Evolutionary conservation across 1,140 invertebrate genomes (phyloP).

Genomic region (Dendroctonus valens): DNA sequence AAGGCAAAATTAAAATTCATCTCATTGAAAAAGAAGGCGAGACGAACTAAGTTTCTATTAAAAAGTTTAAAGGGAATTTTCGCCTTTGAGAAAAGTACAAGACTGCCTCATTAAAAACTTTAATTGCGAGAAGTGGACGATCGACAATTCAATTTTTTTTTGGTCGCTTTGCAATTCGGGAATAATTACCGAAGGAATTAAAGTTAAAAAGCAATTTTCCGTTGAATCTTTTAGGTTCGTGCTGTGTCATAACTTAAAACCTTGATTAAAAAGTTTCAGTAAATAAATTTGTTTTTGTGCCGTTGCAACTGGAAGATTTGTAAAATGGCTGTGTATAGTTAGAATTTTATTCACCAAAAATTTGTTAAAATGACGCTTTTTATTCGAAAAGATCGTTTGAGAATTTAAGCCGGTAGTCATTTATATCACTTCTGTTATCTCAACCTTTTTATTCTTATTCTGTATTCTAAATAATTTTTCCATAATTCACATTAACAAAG

Average conservation of each 20-base stretch:
- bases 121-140: constrained; percentile 31
- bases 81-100: constrained; percentile 32
- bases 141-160: constrained; percentile 31
- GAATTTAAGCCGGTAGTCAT: no score
- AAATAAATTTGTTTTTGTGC: constrained; percentile 1
- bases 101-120: constrained; percentile 32
- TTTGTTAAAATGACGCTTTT: no score
- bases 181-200: constrained; percentile 31
- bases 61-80: constrained; percentile 24
- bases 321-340: no score
- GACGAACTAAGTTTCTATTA: constrained; percentile 27
- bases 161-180: constrained; percentile 16
- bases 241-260: constrained; percentile 10
- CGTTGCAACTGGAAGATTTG: no score
- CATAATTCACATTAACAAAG: no score
- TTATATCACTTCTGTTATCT: no score
- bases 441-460: no score
- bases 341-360: no score
- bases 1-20: constrained; percentile 7
- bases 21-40: constrained; percentile 11
- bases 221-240: constrained; percentile 19
- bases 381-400: no score
- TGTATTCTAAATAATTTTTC: no score
- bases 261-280: constrained; percentile 18
- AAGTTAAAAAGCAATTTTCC: constrained; percentile 33